These are phyloP conservation scores for Erynnis tages DNA, from an alignment of 2,888 invertebrate genomes.

Conservation along the genomic window DNA sequence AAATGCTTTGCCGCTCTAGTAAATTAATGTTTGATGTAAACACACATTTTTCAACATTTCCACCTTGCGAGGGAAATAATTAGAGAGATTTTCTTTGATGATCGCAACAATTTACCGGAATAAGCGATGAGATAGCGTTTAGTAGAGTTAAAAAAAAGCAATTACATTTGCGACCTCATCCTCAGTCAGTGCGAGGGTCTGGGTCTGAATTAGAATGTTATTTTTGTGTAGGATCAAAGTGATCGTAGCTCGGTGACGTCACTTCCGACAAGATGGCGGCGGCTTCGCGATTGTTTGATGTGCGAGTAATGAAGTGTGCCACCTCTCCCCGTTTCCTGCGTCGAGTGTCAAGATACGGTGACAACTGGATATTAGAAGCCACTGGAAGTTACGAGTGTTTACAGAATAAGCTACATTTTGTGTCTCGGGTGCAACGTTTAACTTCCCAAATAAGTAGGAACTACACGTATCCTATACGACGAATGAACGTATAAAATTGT, in stretches of 20 bases:
- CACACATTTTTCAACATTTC: constrained; percentile 3
- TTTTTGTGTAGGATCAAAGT: constrained; percentile 77
- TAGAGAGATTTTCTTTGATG: constrained; percentile 14
- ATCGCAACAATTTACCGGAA: constrained; percentile 5
- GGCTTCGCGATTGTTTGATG: constrained; percentile 77
- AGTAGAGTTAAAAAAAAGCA: constrained; percentile 42
- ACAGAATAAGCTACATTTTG: no score
- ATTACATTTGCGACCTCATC: constrained; percentile 52
- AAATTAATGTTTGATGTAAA: constrained; percentile 8
- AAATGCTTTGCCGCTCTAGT: constrained; percentile 7
- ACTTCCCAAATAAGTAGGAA: no score
- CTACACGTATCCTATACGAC: no score
- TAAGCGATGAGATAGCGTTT: constrained; percentile 3
- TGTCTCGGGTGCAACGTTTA: no score
- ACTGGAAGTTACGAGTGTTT: constrained; percentile 5
- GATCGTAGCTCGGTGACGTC: constrained; percentile 62
- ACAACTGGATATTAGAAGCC: constrained; percentile 55
- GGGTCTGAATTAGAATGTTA: constrained; percentile 51
- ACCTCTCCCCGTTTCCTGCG: constrained; percentile 70
- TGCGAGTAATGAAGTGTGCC: constrained; percentile 81
- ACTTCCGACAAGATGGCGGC: constrained; percentile 78
- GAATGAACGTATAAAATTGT: no score
- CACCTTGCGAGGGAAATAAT: constrained; percentile 19
- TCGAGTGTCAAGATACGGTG: constrained; percentile 71
- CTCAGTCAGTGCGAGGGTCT: constrained; percentile 29